Conservation (phyloP, 2,888 invertebrate species). For the Herminia tarsipennalis region DNA sequence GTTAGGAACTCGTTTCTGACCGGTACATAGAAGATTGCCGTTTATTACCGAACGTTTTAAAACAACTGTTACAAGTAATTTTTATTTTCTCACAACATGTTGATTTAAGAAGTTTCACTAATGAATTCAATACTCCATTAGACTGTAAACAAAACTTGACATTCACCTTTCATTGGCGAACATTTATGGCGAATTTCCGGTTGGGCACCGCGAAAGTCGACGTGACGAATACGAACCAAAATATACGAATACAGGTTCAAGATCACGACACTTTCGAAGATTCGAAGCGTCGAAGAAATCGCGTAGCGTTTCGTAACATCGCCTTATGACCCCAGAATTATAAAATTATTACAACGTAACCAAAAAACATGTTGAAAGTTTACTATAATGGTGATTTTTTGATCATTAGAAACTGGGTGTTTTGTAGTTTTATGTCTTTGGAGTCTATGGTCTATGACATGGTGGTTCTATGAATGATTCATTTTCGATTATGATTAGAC, state of each 20-base stretch:
- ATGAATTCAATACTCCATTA: slow-evolving; percentile 43
- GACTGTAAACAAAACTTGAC: slow-evolving; percentile 69
- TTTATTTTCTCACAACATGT: too few relatives aligned
- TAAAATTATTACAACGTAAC: slow-evolving; percentile 54
- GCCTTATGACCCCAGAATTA: slow-evolving; percentile 65
- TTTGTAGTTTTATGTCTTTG: background rate
- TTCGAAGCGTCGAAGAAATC: slow-evolving; percentile 65
- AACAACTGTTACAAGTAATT: too few relatives aligned
- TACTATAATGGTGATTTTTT: slow-evolving; percentile 36
- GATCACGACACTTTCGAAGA: slow-evolving; percentile 68
- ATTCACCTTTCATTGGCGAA: slow-evolving; percentile 73
- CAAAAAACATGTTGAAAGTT: slow-evolving; percentile 60
- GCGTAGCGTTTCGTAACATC: slow-evolving; percentile 56
- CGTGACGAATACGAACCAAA: slow-evolving; percentile 38
- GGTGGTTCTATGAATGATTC: too few relatives aligned
- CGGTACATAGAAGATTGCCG: too few relatives aligned
- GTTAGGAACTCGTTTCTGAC: too few relatives aligned
- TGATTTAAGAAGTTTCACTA: slow-evolving; percentile 47
- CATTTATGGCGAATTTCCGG: slow-evolving; percentile 68
- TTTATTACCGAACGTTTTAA: too few relatives aligned
- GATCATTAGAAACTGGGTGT: slow-evolving; percentile 40
- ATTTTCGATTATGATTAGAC: too few relatives aligned
- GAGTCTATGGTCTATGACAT: background rate
- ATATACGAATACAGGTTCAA: slow-evolving; percentile 61
- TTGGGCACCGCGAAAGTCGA: slow-evolving; percentile 68